A percentile compares a stretch with the other conserved stretches of the same genome.
Conservation (phyloP, 2,888 invertebrate species). For the Chymomyza amoena region DNA sequence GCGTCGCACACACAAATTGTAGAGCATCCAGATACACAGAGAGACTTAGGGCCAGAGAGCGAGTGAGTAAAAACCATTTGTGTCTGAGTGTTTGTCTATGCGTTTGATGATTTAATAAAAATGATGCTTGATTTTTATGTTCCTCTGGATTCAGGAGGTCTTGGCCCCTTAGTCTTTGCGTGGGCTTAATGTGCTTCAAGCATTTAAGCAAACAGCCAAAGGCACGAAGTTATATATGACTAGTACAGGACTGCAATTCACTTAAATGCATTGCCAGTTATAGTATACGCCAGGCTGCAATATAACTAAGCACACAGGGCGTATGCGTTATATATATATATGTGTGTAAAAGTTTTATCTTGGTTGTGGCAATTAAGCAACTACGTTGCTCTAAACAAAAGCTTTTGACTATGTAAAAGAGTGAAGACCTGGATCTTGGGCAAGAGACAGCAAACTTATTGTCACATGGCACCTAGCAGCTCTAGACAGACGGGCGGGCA, state of each 20-base stretch:
- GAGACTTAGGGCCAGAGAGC: too few relatives aligned
- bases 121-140: constrained; percentile 36
- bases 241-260: neutral
- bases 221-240: neutral
- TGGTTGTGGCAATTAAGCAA: constrained; percentile 46
- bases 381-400: constrained; percentile 44
- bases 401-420: neutral
- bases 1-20: neutral
- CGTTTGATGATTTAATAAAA: constrained; percentile 57
- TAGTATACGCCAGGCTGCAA: neutral
- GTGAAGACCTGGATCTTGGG: neutral
- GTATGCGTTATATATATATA: neutral
- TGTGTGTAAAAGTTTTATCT: neutral
- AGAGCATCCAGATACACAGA: neutral
- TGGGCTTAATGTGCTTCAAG: neutral
- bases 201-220: neutral
- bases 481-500: constrained; percentile 2
- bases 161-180: neutral
- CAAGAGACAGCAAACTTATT: constrained; percentile 17
- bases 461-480: constrained; percentile 17
- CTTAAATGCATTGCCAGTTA: neutral
- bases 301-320: neutral
- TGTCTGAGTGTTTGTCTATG: constrained; percentile 34
- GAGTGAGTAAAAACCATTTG: neutral
- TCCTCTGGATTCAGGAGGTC: neutral